Conservation (phyloP, 1,140 invertebrate species). For the Acyrthosiphon pisum region DNA sequence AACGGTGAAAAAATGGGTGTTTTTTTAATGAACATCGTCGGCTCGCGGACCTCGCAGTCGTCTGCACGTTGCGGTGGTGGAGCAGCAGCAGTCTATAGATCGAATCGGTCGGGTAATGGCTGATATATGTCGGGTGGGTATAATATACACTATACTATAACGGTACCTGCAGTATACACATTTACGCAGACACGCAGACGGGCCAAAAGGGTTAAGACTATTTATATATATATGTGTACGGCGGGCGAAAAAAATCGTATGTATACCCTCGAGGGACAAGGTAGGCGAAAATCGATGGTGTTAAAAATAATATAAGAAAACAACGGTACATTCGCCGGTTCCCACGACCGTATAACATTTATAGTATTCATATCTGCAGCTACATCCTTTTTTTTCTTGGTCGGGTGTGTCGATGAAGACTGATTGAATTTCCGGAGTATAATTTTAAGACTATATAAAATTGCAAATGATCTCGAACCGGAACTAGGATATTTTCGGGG, state of each 20-base stretch:
- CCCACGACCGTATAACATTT: conserved; percentile 13
- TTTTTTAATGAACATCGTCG: conserved; percentile 49
- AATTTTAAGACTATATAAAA: neutral
- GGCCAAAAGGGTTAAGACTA: conserved; percentile 47
- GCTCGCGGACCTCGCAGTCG: conserved; percentile 1
- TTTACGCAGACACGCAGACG: neutral
- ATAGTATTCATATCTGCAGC: neutral
- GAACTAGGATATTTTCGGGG: conserved; percentile 25
- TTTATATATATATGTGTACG: neutral
- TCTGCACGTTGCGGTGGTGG: neutral
- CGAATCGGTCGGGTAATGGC: conserved; percentile 45
- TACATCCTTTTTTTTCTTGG: neutral
- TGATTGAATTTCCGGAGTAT: conserved; percentile 27
- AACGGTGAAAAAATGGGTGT: conserved; percentile 54
- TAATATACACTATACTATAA: neutral
- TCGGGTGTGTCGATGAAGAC: neutral
- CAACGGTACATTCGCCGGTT: conserved; percentile 54
- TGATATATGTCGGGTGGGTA: neutral
- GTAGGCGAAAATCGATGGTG: conserved; percentile 42
- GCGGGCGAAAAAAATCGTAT: conserved; percentile 45
- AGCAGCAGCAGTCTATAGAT: neutral
- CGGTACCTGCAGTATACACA: neutral
- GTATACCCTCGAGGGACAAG: conserved; percentile 11
- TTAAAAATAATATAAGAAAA: conserved; percentile 44
- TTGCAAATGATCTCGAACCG: conserved; percentile 24